A percentile compares a stretch with the other conserved stretches of the same genome.
Evolutionary conservation across 2,113 vertebrate genomes (phyloP).

Genomic region (Lampris megalopsis): DNA sequence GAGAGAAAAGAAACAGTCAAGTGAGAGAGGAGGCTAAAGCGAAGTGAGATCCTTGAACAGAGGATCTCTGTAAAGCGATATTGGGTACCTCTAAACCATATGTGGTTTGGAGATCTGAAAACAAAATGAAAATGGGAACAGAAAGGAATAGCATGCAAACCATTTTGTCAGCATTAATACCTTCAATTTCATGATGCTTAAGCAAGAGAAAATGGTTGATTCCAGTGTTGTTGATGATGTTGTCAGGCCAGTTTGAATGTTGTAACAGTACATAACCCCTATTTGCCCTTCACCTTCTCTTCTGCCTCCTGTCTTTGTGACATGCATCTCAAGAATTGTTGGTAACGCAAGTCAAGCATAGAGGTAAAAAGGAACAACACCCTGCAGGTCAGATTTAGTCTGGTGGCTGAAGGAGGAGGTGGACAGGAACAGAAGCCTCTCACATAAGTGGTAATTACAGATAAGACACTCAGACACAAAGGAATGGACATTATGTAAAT

Average conservation of each 20-base stretch:
- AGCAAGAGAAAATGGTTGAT: neutral
- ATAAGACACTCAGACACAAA: constrained; percentile 21
- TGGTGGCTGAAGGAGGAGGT: constrained; percentile 19
- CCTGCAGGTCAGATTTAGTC: neutral
- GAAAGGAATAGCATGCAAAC: neutral
- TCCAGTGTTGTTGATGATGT: neutral
- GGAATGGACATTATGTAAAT: constrained; percentile 34
- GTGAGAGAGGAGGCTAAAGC: too few species aligned
- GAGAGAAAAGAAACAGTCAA: neutral
- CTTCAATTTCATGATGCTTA: neutral
- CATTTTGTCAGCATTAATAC: neutral
- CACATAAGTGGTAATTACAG: constrained; percentile 16
- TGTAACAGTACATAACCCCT: constrained; percentile 65
- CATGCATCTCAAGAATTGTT: neutral
- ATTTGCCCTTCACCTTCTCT: constrained; percentile 33
- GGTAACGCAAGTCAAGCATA: neutral
- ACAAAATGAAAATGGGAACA: neutral
- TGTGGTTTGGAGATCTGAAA: neutral
- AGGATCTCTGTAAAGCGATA: neutral
- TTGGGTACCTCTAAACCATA: neutral
- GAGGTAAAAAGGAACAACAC: constrained; percentile 26
- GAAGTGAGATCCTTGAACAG: neutral
- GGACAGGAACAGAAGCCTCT: constrained; percentile 7
- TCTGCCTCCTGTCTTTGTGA: neutral
- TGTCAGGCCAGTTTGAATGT: constrained; percentile 48